Evolutionary conservation across 2,797 vertebrate genomes (phyloP).

Genomic region (Centropyge bicolor): DNA sequence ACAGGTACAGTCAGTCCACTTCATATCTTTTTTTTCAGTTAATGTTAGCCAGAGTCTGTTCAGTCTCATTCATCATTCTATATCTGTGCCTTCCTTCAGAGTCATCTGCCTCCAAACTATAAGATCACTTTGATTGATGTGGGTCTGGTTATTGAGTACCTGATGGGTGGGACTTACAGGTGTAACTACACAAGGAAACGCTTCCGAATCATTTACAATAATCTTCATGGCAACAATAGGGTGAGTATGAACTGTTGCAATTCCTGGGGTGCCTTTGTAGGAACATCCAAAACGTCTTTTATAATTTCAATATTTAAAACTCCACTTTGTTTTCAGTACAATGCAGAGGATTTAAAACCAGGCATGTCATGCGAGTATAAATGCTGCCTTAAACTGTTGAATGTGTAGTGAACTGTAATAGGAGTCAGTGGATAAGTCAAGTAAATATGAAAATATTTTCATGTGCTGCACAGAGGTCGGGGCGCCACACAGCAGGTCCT

Average conservation of each 20-base stretch:
- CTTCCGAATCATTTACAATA: constrained; percentile 98
- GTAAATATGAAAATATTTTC: constrained; percentile 3
- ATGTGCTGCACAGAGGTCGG: constrained; percentile 88
- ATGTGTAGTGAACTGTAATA: neutral
- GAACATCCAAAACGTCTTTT: neutral
- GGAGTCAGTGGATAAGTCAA: neutral
- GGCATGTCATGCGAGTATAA: neutral
- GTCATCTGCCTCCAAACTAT: constrained; percentile 97
- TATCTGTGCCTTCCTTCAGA: constrained; percentile 79
- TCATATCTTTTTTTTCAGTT: neutral
- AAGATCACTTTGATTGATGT: constrained; percentile 98
- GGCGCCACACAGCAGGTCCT: constrained; percentile 88
- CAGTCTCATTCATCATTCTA: neutral
- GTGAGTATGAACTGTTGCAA: constrained; percentile 76
- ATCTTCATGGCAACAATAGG: constrained; percentile 94
- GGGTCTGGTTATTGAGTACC: constrained; percentile 95
- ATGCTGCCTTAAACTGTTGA: neutral
- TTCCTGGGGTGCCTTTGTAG: neutral
- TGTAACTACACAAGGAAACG: constrained; percentile 98
- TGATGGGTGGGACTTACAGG: constrained; percentile 99
- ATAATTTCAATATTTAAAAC: neutral
- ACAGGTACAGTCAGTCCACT: constrained; percentile 85
- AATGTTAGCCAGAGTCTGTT: neutral
- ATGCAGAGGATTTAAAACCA: neutral
- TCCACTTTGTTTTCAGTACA: neutral